Conservation (phyloP, 1,140 invertebrate species). For the Piezodorus guildinii region DNA sequence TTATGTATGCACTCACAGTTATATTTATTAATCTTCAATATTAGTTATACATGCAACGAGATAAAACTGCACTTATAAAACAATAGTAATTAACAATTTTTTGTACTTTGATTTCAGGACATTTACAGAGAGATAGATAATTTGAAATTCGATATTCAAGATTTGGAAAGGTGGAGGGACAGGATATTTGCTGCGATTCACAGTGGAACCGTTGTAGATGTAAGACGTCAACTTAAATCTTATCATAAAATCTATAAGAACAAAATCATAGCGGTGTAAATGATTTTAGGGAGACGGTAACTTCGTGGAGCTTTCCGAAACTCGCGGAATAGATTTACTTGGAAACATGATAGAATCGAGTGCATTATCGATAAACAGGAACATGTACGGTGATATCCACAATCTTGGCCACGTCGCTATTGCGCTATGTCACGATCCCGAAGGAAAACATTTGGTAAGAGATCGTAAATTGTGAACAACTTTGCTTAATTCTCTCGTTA, state of each 20-base stretch:
- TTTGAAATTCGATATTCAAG: slow-evolving; percentile 49
- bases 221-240: slow-evolving; percentile 33
- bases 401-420: slow-evolving; percentile 58
- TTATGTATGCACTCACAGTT: too few relatives aligned
- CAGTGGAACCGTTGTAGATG: slow-evolving; percentile 45
- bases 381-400: slow-evolving; percentile 59
- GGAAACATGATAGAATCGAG: slow-evolving; percentile 69
- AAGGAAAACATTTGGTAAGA: slow-evolving; percentile 50
- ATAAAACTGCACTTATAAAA: too few relatives aligned
- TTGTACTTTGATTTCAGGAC: slow-evolving; percentile 35
- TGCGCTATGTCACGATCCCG: slow-evolving; percentile 58
- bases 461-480: neutral
- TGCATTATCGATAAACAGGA: slow-evolving; percentile 52
- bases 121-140: slow-evolving; percentile 53
- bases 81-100: neutral
- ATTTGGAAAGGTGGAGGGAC: slow-evolving; percentile 61
- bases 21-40: too few relatives aligned
- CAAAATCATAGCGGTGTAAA: neutral
- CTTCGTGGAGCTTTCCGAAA: slow-evolving; percentile 45
- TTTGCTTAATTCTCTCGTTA: neutral
- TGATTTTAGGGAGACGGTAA: slow-evolving; percentile 25
- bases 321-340: slow-evolving; percentile 61
- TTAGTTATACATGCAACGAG: too few relatives aligned
- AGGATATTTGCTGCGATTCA: slow-evolving; percentile 63
- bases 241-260: neutral